Evolutionary conservation across 2,888 invertebrate species (phyloP).

Genomic region (Exocentrus adspersus): DNA sequence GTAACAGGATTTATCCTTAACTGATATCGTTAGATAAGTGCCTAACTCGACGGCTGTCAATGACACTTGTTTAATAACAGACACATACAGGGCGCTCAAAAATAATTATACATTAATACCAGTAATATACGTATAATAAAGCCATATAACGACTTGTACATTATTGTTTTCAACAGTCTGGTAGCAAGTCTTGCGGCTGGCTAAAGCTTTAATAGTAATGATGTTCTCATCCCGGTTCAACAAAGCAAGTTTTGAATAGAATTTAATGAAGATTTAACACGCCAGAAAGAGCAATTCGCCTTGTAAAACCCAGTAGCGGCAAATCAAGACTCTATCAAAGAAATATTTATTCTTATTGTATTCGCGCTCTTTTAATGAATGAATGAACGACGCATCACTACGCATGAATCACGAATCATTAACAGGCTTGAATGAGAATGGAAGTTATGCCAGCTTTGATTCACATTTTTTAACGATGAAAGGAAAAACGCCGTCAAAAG

Average conservation of each 20-base stretch:
- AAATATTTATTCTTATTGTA: conserved; percentile 22
- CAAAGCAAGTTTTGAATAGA: conserved; percentile 12
- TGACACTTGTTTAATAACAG: conserved; percentile 1
- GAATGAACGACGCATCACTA: conserved; percentile 13
- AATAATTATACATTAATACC: too few relatives aligned
- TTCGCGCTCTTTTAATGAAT: conserved; percentile 4
- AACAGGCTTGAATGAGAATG: conserved; percentile 8
- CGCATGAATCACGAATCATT: conserved; percentile 8
- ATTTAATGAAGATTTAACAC: conserved; percentile 24
- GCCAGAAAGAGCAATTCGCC: neutral
- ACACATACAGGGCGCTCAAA: neutral
- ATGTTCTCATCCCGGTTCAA: neutral
- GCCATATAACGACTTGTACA: too few relatives aligned
- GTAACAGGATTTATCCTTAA: conserved; percentile 53
- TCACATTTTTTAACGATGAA: conserved; percentile 12
- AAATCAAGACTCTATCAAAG: conserved; percentile 18
- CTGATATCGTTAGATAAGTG: conserved; percentile 48
- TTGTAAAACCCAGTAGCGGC: conserved; percentile 20
- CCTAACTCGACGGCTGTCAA: conserved; percentile 25
- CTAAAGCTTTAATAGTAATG: neutral
- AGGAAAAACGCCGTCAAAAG: neutral
- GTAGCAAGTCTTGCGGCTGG: neutral
- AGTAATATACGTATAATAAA: too few relatives aligned
- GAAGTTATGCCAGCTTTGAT: conserved; percentile 8
- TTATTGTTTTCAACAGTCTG: neutral